These are phyloP conservation scores for Ondatra zibethicus DNA, from an alignment of 2,113 vertebrate species.

Conservation along the genomic window DNA sequence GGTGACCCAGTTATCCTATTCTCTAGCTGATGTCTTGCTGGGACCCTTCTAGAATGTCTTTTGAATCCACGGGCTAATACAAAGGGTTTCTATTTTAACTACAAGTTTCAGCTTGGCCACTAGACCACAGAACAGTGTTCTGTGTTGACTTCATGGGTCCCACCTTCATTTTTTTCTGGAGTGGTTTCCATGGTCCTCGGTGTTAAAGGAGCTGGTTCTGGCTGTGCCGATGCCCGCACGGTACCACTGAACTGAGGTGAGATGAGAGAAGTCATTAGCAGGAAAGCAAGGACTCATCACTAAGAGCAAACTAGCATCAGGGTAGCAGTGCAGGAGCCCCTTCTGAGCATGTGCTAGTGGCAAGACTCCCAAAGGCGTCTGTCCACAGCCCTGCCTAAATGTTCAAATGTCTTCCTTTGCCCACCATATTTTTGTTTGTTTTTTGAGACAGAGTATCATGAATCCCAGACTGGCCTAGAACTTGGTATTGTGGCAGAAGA, in stretches of 20 bases:
- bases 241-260: constrained; percentile 66
- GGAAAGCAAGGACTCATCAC: not conserved
- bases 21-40: not conserved
- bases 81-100: not conserved
- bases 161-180: constrained; percentile 81
- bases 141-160: not conserved
- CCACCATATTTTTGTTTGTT: too few species aligned
- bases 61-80: not conserved
- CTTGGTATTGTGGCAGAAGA: not conserved
- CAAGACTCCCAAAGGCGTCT: too few species aligned
- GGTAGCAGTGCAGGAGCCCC: not conserved
- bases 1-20: not conserved
- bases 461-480: not conserved
- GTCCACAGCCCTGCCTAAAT: not conserved
- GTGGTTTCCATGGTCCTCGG: constrained; percentile 57
- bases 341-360: not conserved
- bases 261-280: not conserved
- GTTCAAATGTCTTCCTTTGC: not conserved
- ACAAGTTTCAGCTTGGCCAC: rapidly evolving
- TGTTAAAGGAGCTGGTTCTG: constrained; percentile 57
- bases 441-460: not conserved
- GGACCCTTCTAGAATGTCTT: not conserved
- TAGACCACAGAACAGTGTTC: too few species aligned
- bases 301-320: not conserved
- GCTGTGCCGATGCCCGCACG: constrained; percentile 49